Base-by-base conservation (phyloP, 2,113 vertebrate species). In the Macrotis lagotis region DNA sequence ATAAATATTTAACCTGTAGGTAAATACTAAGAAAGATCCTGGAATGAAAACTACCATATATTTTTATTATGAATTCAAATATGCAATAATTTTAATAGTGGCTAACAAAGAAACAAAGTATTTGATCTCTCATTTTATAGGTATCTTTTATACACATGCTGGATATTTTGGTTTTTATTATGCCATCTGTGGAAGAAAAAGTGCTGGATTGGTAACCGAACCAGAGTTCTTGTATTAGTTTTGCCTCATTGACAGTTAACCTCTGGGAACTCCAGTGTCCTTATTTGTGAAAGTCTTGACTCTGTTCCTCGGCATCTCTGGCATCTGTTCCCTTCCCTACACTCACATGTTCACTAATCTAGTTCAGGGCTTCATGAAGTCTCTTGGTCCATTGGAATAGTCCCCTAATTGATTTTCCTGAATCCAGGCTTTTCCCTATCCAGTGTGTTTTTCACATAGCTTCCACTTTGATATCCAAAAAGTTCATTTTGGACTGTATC, bases 1-100 rank as follows among this genome's bases (percentile, higher is more conserved):
- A 94, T 95, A 44, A 83, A 83, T 44, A 83, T 94, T 93, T 88
- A 92, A 92, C n/a, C 49, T 51, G n/a, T 83, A 44, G n/a, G 66
- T 83, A 83, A 83, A 83, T 92, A 51, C 44, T 50, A 94, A 52
- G 22, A 91, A 94, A 52, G 22, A 91, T 94, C 52, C 89, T 92
- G 48, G n/a, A 83, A 24, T 83, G 66, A 83, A 44, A 83, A 83
- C 59, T 37, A 66, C 31, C 31, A 66, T 19, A 44, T 83, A 88
- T 91, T 91, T 93, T 88, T 90, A 88, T 49, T 55, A 52, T 48
- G 25, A 51, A 55, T 66, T 89, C 31, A 74, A 52, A 83, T 83
- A 90, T 48, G 51, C 8, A 92, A n/a, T 28, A 94, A 93, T 90
- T 96, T 59, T 91, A 59, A 88, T 8, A 91, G 48, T 96, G 91